Conservation (phyloP, 1,140 invertebrate genomes). For the Drosophila ercepeae region DNA sequence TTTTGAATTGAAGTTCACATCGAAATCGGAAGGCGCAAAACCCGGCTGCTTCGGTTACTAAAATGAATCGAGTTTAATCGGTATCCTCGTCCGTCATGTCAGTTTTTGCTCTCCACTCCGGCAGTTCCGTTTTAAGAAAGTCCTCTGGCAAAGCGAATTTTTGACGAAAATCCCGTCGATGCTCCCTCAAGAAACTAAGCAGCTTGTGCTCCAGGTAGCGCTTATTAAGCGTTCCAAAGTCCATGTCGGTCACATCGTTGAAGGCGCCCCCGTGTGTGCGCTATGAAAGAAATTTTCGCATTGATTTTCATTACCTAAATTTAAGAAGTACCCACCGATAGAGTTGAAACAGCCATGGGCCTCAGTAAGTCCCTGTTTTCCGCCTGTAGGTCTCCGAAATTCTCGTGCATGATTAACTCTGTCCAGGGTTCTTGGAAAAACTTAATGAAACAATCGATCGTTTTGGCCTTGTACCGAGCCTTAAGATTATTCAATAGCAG, state of each 20-base stretch:
- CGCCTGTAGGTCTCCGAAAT: conserved; percentile 45
- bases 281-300: neutral
- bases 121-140: neutral
- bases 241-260: neutral
- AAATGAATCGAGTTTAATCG: neutral
- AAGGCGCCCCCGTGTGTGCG: neutral
- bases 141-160: conserved; percentile 69
- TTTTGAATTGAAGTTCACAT: neutral
- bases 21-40: neutral
- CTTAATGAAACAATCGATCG: conserved; percentile 43
- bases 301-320: neutral
- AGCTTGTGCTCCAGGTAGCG: conserved; percentile 49
- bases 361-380: conserved; percentile 40
- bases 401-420: conserved; percentile 62
- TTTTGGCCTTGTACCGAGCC: conserved; percentile 13
- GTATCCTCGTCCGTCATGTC: neutral
- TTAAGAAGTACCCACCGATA: conserved; percentile 13
- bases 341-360: conserved; percentile 6
- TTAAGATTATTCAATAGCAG: conserved; percentile 58
- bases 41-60: conserved; percentile 13
- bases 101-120: neutral
- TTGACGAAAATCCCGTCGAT: conserved; percentile 52
- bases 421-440: conserved; percentile 72
- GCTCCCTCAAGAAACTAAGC: conserved; percentile 48
- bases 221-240: conserved; percentile 33